Evolutionary conservation across 1,140 invertebrate genomes (phyloP).

Genomic region (Colletes gigas): DNA sequence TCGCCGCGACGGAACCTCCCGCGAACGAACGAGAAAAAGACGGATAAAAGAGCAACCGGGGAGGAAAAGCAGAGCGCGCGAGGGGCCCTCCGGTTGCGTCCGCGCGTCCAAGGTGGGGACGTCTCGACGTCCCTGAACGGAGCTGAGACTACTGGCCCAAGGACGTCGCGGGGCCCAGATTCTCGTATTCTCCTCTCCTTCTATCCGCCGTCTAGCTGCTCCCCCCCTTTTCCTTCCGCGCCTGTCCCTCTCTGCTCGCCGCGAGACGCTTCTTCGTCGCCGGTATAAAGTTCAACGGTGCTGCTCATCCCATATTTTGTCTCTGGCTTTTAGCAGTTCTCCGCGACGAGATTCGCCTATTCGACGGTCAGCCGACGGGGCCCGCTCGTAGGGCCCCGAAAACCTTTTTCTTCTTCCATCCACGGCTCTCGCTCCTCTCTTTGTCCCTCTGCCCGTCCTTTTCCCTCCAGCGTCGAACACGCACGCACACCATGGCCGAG

Average conservation of each 20-base stretch:
- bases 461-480: neutral
- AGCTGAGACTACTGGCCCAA: constrained; percentile 74
- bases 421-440: neutral
- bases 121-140: constrained; percentile 71
- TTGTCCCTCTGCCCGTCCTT: neutral
- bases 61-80: constrained; percentile 34
- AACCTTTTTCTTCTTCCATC: neutral
- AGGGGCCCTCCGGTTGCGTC: constrained; percentile 20
- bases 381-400: constrained; percentile 12
- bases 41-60: neutral
- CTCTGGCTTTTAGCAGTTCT: constrained; percentile 12
- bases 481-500: constrained; percentile 16
- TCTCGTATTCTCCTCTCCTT: constrained; percentile 33
- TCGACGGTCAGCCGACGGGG: neutral
- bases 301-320: neutral
- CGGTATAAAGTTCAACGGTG: neutral
- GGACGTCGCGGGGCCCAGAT: constrained; percentile 77
- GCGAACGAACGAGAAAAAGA: neutral
- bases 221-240: neutral
- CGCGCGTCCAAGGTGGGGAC: constrained; percentile 49
- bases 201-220: neutral
- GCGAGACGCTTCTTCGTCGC: neutral
- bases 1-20: neutral
- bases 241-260: neutral
- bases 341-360: neutral